These are phyloP conservation scores for Kradibia gibbosae DNA, from an alignment of 1,140 invertebrate genomes.

Conservation along the genomic window DNA sequence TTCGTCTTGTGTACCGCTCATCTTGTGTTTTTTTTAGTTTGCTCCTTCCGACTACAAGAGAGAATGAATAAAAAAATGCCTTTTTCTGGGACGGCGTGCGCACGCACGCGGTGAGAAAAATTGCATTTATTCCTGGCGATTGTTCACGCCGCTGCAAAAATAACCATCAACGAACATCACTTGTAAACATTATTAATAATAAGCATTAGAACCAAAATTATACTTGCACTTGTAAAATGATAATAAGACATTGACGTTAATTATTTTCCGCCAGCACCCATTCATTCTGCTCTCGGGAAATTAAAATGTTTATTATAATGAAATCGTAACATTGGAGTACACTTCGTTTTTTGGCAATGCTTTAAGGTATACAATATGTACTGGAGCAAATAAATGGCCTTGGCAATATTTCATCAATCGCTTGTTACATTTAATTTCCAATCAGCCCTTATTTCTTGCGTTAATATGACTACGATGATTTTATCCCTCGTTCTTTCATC, in stretches of 20 bases:
- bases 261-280: background rate
- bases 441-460: background rate
- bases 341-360: background rate
- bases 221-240: background rate
- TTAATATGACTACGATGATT: background rate
- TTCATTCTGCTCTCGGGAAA: background rate
- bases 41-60: conserved; percentile 16
- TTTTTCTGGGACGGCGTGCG: background rate
- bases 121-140: conserved; percentile 18
- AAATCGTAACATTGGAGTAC: too few relatives aligned
- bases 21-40: conserved; percentile 33
- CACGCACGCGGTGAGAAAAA: background rate
- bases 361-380: background rate
- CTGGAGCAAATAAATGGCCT: background rate
- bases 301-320: background rate
- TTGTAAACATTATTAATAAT: background rate
- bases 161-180: background rate
- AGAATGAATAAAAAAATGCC: conserved; percentile 33
- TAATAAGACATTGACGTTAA: background rate
- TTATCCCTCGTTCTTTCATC: background rate
- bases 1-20: conserved; percentile 44
- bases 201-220: background rate
- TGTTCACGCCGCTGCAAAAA: background rate
- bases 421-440: background rate
- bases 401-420: background rate